Conservation (phyloP, 2,113 vertebrate genomes). For the Alethe diademata region DNA sequence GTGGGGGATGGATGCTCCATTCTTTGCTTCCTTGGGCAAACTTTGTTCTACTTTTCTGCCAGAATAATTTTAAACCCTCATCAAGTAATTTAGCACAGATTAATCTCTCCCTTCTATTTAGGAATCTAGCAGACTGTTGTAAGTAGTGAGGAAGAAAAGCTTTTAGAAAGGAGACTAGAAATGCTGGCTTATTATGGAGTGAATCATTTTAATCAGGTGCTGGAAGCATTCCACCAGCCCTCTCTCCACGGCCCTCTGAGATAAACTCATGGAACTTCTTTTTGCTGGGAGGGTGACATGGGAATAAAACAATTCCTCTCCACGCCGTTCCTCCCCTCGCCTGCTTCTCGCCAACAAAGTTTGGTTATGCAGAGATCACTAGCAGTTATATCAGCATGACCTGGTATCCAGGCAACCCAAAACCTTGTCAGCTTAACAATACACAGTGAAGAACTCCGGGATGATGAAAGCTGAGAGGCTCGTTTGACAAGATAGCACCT, state of each 20-base stretch:
- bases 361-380: constrained; percentile 46
- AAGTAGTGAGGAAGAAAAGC: constrained; percentile 40
- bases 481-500: constrained; percentile 46
- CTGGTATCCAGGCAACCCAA: constrained; percentile 75
- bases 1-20: background rate
- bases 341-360: constrained; percentile 2
- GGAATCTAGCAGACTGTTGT: constrained; percentile 35
- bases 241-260: constrained; percentile 30
- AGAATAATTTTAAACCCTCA: constrained; percentile 59
- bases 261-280: constrained; percentile 38
- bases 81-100: constrained; percentile 64
- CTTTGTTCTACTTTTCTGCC: constrained; percentile 64
- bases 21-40: constrained; percentile 64
- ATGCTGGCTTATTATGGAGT: constrained; percentile 53
- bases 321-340: background rate
- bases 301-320: constrained; percentile 17
- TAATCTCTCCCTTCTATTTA: constrained; percentile 62
- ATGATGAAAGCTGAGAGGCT: constrained; percentile 59
- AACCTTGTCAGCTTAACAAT: constrained; percentile 66
- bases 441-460: constrained; percentile 34
- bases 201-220: constrained; percentile 63
- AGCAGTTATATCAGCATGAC: constrained; percentile 14
- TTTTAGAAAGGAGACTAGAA: constrained; percentile 29
- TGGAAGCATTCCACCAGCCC: constrained; percentile 1
- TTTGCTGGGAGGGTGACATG: background rate